Conservation (phyloP, 2,797 vertebrate genomes). For the Onychomys leucogaster region DNA sequence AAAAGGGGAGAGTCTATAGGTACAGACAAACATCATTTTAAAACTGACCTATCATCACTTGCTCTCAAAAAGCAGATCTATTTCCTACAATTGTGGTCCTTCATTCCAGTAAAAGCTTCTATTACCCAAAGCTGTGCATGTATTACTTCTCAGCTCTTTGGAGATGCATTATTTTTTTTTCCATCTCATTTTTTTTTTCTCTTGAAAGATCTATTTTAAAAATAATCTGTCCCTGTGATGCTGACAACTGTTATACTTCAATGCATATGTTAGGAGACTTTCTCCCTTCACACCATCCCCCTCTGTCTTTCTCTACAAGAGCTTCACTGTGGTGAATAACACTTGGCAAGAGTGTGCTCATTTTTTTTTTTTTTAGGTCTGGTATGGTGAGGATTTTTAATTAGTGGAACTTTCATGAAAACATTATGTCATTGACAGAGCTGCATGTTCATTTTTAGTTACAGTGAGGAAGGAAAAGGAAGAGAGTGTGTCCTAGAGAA, state of each 20-base stretch:
- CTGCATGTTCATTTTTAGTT: conserved; percentile 70
- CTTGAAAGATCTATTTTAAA: conserved; percentile 71
- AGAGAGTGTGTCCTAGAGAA: conserved; percentile 45
- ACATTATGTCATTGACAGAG: conserved; percentile 77
- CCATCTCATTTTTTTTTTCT: conserved; percentile 17
- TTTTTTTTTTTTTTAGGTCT: conserved; percentile 73
- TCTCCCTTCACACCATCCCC: conserved; percentile 63
- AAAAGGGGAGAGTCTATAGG: conserved; percentile 82
- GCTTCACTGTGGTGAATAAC: conserved; percentile 79
- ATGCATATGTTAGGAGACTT: conserved; percentile 72
- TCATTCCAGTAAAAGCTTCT: conserved; percentile 86
- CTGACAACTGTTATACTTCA: conserved; percentile 69
- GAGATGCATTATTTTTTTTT: conserved; percentile 75
- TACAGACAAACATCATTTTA: conserved; percentile 85
- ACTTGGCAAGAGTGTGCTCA: conserved; percentile 74
- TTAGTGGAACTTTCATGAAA: conserved; percentile 84
- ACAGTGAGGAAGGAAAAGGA: conserved; percentile 46
- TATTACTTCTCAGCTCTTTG: conserved; percentile 83
- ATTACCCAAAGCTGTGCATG: conserved; percentile 78
- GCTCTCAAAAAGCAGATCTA: conserved; percentile 82
- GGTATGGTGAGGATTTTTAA: conserved; percentile 82
- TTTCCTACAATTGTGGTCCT: conserved; percentile 85
- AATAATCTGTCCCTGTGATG: conserved; percentile 3
- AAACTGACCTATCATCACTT: conserved; percentile 86
- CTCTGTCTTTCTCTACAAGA: conserved; percentile 77